Conservation (phyloP, 2,113 vertebrate genomes). For the Odontesthes bonariensis region DNA sequence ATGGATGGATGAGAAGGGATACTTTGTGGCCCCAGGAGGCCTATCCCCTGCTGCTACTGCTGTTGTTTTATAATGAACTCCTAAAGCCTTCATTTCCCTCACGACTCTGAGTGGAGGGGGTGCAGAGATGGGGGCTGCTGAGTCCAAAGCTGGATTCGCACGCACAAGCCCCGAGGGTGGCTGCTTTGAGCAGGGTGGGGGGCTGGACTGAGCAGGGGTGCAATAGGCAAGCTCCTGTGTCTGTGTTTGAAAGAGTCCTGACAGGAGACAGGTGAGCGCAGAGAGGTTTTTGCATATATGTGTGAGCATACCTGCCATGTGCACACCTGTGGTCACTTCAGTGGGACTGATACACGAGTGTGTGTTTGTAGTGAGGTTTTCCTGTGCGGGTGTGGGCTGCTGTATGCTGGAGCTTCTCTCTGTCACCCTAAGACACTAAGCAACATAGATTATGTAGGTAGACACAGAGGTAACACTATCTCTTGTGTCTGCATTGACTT, state of each 20-base stretch:
- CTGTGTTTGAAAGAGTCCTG: slow-evolving; percentile 56
- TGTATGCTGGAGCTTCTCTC: slow-evolving; percentile 30
- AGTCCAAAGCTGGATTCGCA: slow-evolving; percentile 81
- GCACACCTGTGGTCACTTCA: slow-evolving; percentile 77
- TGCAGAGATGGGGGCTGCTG: slow-evolving; percentile 62
- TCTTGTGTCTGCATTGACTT: slow-evolving; percentile 46
- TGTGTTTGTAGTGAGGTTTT: slow-evolving; percentile 69
- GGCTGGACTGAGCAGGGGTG: slow-evolving; percentile 48
- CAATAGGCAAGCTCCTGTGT: slow-evolving; percentile 49
- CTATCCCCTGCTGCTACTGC: slow-evolving; percentile 75
- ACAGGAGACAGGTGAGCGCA: slow-evolving; percentile 67
- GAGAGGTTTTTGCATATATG: slow-evolving; percentile 66
- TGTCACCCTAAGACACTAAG: slow-evolving; percentile 49
- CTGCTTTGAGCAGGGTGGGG: slow-evolving; percentile 60
- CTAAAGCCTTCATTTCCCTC: slow-evolving; percentile 88
- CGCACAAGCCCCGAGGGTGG: slow-evolving; percentile 79
- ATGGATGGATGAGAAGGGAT: slow-evolving; percentile 72
- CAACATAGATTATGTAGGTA: slow-evolving; percentile 57
- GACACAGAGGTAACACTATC: slow-evolving; percentile 68
- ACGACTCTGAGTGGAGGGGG: slow-evolving; percentile 61
- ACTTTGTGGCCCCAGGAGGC: slow-evolving; percentile 70
- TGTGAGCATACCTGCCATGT: slow-evolving; percentile 55
- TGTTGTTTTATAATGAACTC: slow-evolving; percentile 86
- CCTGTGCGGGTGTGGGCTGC: slow-evolving; percentile 54
- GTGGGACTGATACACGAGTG: slow-evolving; percentile 42